These are phyloP conservation scores for Gnathonemus echidnorhynchus DNA, from an alignment of 2,113 vertebrate genomes.

Conservation along the genomic window DNA sequence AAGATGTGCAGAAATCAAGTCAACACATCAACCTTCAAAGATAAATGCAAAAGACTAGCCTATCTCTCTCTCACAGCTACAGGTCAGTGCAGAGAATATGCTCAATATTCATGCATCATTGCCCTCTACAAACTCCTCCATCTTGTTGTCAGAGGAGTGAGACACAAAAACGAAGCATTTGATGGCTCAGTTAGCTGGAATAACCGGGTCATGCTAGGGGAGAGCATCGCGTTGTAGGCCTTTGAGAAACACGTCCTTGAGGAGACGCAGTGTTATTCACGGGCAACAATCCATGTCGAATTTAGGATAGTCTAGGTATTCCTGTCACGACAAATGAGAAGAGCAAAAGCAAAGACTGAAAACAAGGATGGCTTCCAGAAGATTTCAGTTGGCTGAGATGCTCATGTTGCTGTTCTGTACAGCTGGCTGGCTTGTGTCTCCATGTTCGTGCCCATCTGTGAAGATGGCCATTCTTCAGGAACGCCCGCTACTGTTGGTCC, in stretches of 20 bases:
- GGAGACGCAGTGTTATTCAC: background rate
- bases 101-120: constrained; percentile 7
- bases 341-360: background rate
- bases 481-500: background rate
- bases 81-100: background rate
- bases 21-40: background rate
- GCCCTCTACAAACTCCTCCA: background rate
- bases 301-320: background rate
- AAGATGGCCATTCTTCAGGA: background rate
- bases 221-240: background rate
- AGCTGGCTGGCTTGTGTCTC: background rate
- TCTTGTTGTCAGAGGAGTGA: background rate
- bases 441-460: background rate
- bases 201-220: background rate
- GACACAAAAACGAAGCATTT: background rate
- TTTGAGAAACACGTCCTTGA: background rate
- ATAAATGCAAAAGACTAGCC: background rate
- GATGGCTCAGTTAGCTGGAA: background rate
- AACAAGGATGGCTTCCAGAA: background rate
- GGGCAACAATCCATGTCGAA: background rate
- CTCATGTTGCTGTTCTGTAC: background rate
- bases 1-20: constrained; percentile 4
- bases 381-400: background rate
- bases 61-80: background rate
- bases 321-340: background rate